A percentile compares a stretch with the other conserved stretches of the same genome.
phyloP scores from a whole-genome alignment of 2,888 invertebrate species.

The Rhagium mordax region DNA sequence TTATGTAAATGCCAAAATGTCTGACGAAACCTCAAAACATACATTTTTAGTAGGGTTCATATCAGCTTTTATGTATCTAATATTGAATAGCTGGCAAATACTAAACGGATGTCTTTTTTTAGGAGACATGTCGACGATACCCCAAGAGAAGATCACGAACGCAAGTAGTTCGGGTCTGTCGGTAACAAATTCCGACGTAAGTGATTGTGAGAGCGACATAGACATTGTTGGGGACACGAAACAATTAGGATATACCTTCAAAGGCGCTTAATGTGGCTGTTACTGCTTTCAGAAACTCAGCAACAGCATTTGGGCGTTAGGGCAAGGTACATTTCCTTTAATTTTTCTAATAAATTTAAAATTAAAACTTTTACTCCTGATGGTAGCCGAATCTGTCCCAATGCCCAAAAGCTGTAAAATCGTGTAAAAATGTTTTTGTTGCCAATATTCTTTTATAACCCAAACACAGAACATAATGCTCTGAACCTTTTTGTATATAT shows the following conservation, averaged over 20 bases:
- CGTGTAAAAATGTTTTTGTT: background rate
- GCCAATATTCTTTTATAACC: background rate
- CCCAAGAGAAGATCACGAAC: slow-evolving; percentile 36
- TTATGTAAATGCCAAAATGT: too few species aligned
- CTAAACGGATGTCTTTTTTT: slow-evolving; percentile 32
- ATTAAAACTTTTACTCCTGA: too few species aligned
- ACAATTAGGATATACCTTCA: slow-evolving; percentile 51
- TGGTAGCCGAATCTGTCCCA: too few species aligned
- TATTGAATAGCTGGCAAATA: too few species aligned
- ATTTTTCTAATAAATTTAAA: too few species aligned
- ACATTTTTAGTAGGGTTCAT: too few species aligned
- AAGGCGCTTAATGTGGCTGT: slow-evolving; percentile 48
- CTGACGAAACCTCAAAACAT: too few species aligned
- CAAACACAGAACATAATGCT: too few species aligned
- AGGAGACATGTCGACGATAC: slow-evolving; percentile 36
- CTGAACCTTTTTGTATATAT: too few species aligned
- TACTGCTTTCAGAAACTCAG: background rate
- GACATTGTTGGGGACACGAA: slow-evolving; percentile 75
- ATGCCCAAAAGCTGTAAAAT: background rate
- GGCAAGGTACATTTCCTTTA: too few species aligned
- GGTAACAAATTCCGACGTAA: slow-evolving; percentile 66
- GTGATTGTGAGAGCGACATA: slow-evolving; percentile 77
- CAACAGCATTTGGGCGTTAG: background rate
- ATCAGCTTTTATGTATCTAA: too few species aligned
- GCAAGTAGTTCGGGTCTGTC: slow-evolving; percentile 48